Evolutionary conservation across 2,888 invertebrate species (phyloP).

Genomic region (Perizoma flavofasciatum): DNA sequence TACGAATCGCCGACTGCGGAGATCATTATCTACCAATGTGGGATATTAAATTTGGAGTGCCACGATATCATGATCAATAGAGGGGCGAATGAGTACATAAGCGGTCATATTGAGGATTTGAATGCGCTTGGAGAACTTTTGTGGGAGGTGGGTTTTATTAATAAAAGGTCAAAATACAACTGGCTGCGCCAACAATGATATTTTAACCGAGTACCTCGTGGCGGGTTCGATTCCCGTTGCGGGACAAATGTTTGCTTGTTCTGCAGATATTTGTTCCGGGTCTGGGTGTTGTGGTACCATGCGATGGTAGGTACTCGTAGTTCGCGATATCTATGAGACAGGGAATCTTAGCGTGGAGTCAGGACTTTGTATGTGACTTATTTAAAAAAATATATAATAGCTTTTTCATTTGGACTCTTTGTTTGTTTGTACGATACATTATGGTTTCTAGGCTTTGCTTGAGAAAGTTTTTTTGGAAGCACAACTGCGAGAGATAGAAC

Average conservation of each 20-base stretch:
- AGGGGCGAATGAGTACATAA: conserved; percentile 59
- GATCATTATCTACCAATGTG: conserved; percentile 58
- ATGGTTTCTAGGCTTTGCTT: conserved; percentile 50
- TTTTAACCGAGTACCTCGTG: no score
- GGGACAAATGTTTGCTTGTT: no score
- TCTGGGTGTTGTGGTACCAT: no score
- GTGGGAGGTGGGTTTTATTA: conserved; percentile 52
- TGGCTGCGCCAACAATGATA: conserved; percentile 4
- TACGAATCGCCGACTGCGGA: conserved; percentile 83
- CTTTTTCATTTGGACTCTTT: no score
- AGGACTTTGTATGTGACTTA: no score
- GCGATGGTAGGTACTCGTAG: no score
- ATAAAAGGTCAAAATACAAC: not conserved
- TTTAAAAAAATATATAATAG: no score
- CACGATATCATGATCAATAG: conserved; percentile 63
- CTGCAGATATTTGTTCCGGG: no score
- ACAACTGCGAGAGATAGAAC: conserved; percentile 46
- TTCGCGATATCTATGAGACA: no score
- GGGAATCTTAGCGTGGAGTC: no score
- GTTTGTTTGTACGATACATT: no score
- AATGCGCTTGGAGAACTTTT: conserved; percentile 53
- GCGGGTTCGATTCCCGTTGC: no score
- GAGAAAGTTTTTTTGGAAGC: conserved; percentile 55
- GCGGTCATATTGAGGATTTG: conserved; percentile 67
- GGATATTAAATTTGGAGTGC: conserved; percentile 69